Conservation (phyloP, 1,140 invertebrate species). For the Phymorhynchus buccinoides region DNA sequence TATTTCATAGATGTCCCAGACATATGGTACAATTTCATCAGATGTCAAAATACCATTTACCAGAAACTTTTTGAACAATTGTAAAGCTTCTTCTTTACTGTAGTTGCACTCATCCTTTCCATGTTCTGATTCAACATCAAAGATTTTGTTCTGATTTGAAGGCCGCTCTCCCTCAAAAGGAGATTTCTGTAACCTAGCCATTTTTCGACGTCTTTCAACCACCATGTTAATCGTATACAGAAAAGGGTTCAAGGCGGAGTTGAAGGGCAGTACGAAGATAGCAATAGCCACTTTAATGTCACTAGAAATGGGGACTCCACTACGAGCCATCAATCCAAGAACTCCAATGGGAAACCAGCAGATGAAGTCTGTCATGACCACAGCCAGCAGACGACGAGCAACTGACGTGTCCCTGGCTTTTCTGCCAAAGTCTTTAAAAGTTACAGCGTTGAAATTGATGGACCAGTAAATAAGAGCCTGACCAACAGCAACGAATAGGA, state of each 20-base stretch:
- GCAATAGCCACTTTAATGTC: conserved; percentile 21
- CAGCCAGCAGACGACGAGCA: conserved; percentile 6
- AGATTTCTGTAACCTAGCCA: conserved; percentile 27
- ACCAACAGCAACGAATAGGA: conserved; percentile 44
- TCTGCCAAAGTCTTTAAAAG: not conserved
- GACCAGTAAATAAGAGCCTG: conserved; percentile 46
- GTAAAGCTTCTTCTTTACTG: not conserved
- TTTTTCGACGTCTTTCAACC: not conserved
- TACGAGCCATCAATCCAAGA: conserved; percentile 18
- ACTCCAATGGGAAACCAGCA: conserved; percentile 31
- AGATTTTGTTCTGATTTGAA: not conserved
- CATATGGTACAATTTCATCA: not conserved
- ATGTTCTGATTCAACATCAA: not conserved
- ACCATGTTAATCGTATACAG: conserved; percentile 37
- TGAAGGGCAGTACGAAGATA: conserved; percentile 45
- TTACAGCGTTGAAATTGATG: not conserved
- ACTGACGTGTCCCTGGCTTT: conserved; percentile 10
- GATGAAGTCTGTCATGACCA: conserved; percentile 37
- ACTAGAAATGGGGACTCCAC: conserved; percentile 18
- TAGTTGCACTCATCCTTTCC: not conserved
- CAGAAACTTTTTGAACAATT: not conserved
- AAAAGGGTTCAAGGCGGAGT: conserved; percentile 48
- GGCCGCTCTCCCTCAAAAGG: not conserved
- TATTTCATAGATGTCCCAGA: too few relatives aligned
- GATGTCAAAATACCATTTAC: not conserved